Base-by-base conservation (phyloP, 2,888 invertebrate species). In the Ametastegia equiseti region DNA sequence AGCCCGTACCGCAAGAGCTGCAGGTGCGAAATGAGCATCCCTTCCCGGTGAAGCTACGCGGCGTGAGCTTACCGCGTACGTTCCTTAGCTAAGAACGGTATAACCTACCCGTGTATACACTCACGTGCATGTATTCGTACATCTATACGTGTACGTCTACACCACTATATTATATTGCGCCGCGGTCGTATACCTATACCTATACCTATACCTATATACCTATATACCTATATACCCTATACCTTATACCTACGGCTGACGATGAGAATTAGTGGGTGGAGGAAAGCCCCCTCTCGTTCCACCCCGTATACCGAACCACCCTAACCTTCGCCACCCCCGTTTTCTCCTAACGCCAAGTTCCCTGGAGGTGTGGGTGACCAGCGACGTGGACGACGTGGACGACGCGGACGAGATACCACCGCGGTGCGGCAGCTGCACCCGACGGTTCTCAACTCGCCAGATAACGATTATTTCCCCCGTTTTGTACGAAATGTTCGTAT, bases 311-410 rank as follows among this genome's bases (percentile, higher is more conserved):
- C 75, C 50, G 30, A 54, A 50, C 75, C 80, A 73, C 83, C 57
- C 82, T 84, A 82, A 86, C 87, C 86, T 83, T 81, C 83, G 54
- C 81, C 81, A 69, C 81, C 82, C 82, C 81, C 82, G 84, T 85
- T 85, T 88, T 85, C 87, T 87, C 87, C 87, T 88, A 88, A 86
- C 85, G 87, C 88, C 86, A 86, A 84, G 83, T 83, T 84, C 82
- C 81, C 83, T 83, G 83, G 83, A 83, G 88, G 89, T 91, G 92
- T 92, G 93, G 92, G 93, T 93, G 93, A 93, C 93, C 93, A 93
- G 92, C 78, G 78, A 60, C 78, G 78, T 60, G 60, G 78, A 78
- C 78, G 78, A 42, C 78, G 78, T 42, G 60, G 78, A 78, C 78
- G 78, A 42, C 78, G 78, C 30, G 60, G 78, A 57, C 78, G 78